These are phyloP conservation scores for Telenomus remus DNA, from an alignment of 1,140 invertebrate species.

Conservation along the genomic window DNA sequence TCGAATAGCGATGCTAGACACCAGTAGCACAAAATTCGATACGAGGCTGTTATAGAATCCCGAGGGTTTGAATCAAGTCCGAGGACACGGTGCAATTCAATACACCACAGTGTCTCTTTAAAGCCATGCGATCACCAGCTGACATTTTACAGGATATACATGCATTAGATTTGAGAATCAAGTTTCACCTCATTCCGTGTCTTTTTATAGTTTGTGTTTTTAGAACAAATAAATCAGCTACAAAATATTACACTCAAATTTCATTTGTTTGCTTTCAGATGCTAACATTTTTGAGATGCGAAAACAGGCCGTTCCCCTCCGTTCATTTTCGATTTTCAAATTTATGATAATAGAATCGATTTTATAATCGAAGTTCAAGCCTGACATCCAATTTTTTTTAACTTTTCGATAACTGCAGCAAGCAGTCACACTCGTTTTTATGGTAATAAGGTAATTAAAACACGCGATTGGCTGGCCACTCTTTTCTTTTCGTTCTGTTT, in stretches of 20 bases:
- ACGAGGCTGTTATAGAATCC: conserved; percentile 43
- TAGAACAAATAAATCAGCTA: too few relatives aligned
- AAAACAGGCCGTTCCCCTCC: not conserved
- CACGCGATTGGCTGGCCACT: conserved; percentile 42
- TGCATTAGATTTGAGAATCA: conserved; percentile 35
- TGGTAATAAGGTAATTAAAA: conserved; percentile 68
- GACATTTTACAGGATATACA: conserved; percentile 38
- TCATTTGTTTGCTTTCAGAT: too few relatives aligned
- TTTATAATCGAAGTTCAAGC: conserved; percentile 42
- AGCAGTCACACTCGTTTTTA: conserved; percentile 59
- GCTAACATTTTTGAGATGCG: too few relatives aligned
- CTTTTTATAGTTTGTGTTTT: too few relatives aligned
- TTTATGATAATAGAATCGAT: conserved; percentile 29
- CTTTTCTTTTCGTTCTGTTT: conserved; percentile 21
- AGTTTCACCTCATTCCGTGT: conserved; percentile 11
- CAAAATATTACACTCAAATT: too few relatives aligned
- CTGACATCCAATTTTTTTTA: conserved; percentile 6
- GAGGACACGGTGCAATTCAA: conserved; percentile 50
- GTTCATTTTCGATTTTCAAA: conserved; percentile 23
- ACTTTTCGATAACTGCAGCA: conserved; percentile 29
- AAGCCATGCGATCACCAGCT: conserved; percentile 53
- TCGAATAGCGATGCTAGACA: conserved; percentile 55
- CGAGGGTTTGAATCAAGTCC: conserved; percentile 49
- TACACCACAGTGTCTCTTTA: conserved; percentile 44
- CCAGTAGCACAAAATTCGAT: conserved; percentile 58